phyloP scores from a whole-genome alignment of 2,888 invertebrate species.

The Strigamia crassipes region DNA sequence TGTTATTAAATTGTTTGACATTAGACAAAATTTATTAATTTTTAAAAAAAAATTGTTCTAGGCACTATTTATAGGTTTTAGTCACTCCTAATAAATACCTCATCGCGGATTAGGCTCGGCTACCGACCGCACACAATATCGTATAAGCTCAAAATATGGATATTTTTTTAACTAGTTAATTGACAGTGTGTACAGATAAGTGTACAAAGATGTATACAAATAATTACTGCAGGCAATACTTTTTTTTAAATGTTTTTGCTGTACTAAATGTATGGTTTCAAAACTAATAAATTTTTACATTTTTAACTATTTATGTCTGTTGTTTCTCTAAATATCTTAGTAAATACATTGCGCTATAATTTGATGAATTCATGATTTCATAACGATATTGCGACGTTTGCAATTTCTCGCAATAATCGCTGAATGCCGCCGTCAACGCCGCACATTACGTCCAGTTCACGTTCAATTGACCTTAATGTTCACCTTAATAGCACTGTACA shows the following conservation, averaged over 20 bases:
- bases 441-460: no score
- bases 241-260: not conserved
- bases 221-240: not conserved
- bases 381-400: no score
- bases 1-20: not conserved
- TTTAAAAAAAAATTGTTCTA: not conserved
- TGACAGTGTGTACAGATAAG: not conserved
- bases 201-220: not conserved
- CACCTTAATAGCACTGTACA: no score
- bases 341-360: no score
- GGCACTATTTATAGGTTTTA: not conserved
- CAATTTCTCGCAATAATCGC: no score
- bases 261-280: not conserved
- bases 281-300: not conserved
- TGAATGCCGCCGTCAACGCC: no score
- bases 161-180: not conserved
- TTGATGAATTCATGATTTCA: no score
- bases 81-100: not conserved
- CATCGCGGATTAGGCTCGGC: not conserved
- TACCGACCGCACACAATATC: not conserved
- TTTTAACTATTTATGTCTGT: not conserved
- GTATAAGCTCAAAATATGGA: not conserved
- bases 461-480: no score
- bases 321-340: no score
- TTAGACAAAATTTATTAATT: not conserved